Evolutionary conservation across 1,140 invertebrate species (phyloP), one percentile per base, ranked within the genome.

Genomic region (Gonioctena quinquepunctata): DNA sequence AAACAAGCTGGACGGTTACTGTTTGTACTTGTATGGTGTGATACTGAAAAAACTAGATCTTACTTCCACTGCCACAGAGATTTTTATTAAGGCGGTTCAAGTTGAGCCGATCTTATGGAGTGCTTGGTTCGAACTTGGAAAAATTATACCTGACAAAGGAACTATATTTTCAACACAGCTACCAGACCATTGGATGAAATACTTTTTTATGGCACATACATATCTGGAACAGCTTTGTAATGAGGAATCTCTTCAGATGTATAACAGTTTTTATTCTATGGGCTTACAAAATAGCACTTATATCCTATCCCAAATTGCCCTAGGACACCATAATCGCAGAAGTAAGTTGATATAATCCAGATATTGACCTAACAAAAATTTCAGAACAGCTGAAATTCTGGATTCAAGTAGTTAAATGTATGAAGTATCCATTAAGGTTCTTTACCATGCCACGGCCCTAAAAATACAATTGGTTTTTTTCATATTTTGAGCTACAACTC

Each of bases 171-270:
- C 87, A 8, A 76, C 95, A 5, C 84, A 87, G 42, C 80, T 98
- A 23, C 95, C 96, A 0, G 89, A 92, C 78, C 95, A 97, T 84
- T 99, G 97, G 96, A 96, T 99, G 86, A 94, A 94, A 82, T 89
- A 95, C 68, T 95, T 99, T 77, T 99, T 99, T 82, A 84, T 93
- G 68, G 96, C 92, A 3, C 93, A 97, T 81, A 92, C 94, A 42
- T 96, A 94, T 85, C 87, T 97, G 52, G 96, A 98, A 81, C 84
- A 97, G 56, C 94, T 98, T 76, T 85, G 96, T 23, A 93, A 96
- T 77, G 95, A 97, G 61, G 94, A 97, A 84, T 94, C 95, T 7
- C 81, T 98, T 21, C 89, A 91, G 61, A 89, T 96, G 57, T 98
- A 96, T 80, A 89, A 88, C 72, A 86, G 88, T 26, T 83, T 98